phyloP scores from a whole-genome alignment of 2,113 vertebrate species.

The Oreochromis spilurus region DNA sequence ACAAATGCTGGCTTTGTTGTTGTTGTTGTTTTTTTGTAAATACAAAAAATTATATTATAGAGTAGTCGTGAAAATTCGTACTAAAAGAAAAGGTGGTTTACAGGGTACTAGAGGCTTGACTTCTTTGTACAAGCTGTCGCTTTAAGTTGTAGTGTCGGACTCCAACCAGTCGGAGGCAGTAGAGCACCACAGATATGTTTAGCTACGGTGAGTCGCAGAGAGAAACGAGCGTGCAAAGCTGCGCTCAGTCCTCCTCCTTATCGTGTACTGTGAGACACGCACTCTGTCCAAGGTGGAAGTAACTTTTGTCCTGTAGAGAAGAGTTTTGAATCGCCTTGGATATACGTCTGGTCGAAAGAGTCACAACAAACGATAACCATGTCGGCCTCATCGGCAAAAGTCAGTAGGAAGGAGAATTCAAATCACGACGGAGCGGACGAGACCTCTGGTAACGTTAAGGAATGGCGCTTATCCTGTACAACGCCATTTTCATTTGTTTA shows the following conservation, averaged over 20 bases:
- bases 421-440: conserved; percentile 93
- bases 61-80: neutral
- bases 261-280: conserved; percentile 25
- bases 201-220: neutral
- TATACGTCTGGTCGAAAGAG: neutral
- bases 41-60: accelerated
- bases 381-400: conserved; percentile 91
- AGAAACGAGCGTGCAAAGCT: conserved; percentile 40
- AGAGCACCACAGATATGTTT: neutral
- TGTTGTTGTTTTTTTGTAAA: too few relatives aligned
- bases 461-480: conserved; percentile 67
- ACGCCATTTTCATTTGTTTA: conserved; percentile 79
- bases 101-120: neutral
- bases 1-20: too few relatives aligned
- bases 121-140: neutral
- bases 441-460: conserved; percentile 83
- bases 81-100: neutral
- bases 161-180: conserved; percentile 15
- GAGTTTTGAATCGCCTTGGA: neutral
- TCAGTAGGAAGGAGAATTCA: conserved; percentile 94
- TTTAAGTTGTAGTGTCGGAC: neutral
- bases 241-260: conserved; percentile 16
- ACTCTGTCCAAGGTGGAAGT: conserved; percentile 40
- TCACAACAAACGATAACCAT: conserved; percentile 61
- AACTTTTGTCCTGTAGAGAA: conserved; percentile 38